Percentiles rank a stretch among this genome's conserved stretches.
Evolutionary conservation across 2,888 invertebrate genomes (phyloP).

Genomic region (Acanthoscelides obtectus): DNA sequence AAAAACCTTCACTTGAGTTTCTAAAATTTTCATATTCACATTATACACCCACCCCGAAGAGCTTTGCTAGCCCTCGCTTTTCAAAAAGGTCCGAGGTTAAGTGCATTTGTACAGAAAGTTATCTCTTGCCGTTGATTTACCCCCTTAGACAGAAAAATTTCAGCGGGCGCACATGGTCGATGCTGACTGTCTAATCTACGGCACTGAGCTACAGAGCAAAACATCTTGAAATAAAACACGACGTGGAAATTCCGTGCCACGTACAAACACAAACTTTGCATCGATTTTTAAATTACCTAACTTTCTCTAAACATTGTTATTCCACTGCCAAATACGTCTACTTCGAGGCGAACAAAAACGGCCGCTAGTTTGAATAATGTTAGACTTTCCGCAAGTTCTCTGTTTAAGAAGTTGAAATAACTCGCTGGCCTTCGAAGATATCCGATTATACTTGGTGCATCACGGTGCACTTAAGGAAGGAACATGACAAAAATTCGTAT

Average conservation of each 20-base stretch:
- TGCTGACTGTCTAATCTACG: too few relatives aligned
- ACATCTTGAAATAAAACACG: constrained; percentile 3
- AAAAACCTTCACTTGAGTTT: too few relatives aligned
- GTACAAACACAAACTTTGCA: constrained; percentile 8
- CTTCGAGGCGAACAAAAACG: constrained; percentile 2
- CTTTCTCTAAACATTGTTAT: constrained; percentile 9
- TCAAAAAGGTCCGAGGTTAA: too few relatives aligned
- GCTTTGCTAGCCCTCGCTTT: too few relatives aligned
- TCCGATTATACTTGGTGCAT: neutral
- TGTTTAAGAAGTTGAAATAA: neutral
- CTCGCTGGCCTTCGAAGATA: neutral
- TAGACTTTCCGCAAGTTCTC: neutral
- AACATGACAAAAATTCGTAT: neutral
- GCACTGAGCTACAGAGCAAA: constrained; percentile 5
- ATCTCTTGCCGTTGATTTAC: too few relatives aligned
- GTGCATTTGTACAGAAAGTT: too few relatives aligned
- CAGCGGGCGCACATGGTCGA: too few relatives aligned
- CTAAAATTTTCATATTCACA: too few relatives aligned
- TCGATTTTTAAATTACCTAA: constrained; percentile 7
- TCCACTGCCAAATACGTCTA: constrained; percentile 6
- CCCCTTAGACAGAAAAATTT: too few relatives aligned
- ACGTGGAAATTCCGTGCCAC: constrained; percentile 7
- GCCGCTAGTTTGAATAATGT: neutral
- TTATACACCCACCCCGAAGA: too few relatives aligned
- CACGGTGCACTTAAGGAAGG: neutral